Conservation (phyloP, 2,113 vertebrate species). For the Colius striatus region DNA sequence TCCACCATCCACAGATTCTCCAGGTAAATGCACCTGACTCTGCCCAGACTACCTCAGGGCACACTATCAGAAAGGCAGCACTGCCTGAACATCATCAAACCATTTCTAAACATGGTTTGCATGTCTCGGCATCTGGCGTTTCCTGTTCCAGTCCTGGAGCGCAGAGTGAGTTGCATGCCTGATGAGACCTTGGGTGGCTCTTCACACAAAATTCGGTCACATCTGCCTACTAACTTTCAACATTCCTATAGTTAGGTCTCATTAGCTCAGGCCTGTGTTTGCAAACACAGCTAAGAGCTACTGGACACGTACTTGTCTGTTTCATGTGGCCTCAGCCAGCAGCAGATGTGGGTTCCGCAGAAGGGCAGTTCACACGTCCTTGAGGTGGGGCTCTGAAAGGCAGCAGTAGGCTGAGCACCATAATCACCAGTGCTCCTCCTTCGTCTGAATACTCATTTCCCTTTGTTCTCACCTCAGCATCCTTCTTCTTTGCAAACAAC, state of each 20-base stretch:
- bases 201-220: neutral
- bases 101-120: constrained; percentile 27
- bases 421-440: neutral
- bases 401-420: rapidly evolving
- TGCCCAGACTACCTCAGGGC: neutral
- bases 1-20: neutral
- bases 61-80: neutral
- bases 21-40: neutral
- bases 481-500: neutral
- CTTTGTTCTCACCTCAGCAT: too few relatives aligned
- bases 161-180: neutral
- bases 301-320: neutral
- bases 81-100: neutral
- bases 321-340: neutral
- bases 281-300: neutral
- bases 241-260: neutral
- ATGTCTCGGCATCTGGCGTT: constrained; percentile 53
- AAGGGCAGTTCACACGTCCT: too few relatives aligned
- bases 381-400: neutral
- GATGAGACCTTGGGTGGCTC: neutral
- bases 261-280: neutral
- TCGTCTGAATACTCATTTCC: neutral
- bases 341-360: neutral
- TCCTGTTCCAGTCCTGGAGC: constrained; percentile 40
- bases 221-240: neutral